These are phyloP conservation scores for Masticophis lateralis DNA, from an alignment of 2,797 vertebrate species.

Conservation along the genomic window DNA sequence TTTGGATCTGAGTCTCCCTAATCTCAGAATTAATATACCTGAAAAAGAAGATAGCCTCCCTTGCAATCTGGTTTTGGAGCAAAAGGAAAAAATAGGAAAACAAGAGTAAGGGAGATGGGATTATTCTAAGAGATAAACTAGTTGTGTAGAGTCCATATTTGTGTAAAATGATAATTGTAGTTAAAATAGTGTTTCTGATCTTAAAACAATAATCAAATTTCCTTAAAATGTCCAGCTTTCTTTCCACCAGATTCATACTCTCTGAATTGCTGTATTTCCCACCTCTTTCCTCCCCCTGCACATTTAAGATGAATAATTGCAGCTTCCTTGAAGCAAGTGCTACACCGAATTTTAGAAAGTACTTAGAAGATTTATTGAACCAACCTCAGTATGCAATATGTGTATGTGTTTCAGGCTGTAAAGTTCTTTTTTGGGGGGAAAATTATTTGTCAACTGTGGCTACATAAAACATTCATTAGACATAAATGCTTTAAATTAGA, in stretches of 20 bases:
- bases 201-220: neutral
- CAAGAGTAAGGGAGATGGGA: neutral
- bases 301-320: neutral
- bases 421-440: slow-evolving; percentile 8
- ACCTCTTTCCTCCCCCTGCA: neutral
- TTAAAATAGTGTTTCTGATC: neutral
- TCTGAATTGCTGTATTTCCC: neutral
- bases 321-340: neutral
- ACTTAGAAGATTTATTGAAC: slow-evolving; percentile 16
- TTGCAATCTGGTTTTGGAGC: neutral
- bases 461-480: slow-evolving; percentile 2
- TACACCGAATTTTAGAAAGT: neutral
- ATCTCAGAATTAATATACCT: neutral
- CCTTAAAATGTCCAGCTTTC: neutral
- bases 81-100: neutral
- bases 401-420: neutral
- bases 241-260: neutral
- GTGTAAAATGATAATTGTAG: neutral
- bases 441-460: slow-evolving; percentile 24
- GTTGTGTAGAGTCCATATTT: neutral
- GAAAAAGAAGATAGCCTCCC: neutral
- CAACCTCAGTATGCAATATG: neutral
- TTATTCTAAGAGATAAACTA: neutral
- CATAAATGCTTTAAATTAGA: slow-evolving; percentile 1
- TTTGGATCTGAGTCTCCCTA: neutral